phyloP scores from a whole-genome alignment of 2,797 vertebrate genomes.

The Hyperoplus immaculatus region DNA sequence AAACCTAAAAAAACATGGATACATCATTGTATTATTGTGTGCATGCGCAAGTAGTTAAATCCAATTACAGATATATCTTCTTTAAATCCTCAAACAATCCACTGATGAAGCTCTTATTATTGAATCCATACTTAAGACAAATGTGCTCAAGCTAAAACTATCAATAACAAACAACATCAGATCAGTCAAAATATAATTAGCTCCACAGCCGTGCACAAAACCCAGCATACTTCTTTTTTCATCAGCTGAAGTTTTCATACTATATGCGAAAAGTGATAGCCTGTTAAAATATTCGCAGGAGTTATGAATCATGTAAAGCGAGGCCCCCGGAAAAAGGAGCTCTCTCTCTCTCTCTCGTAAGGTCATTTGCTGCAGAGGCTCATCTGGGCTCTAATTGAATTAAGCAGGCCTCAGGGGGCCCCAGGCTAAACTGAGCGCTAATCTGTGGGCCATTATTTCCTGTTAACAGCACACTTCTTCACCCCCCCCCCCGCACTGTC shows the following conservation, averaged over 20 bases:
- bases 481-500: constrained; percentile 61
- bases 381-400: constrained; percentile 90
- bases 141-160: constrained; percentile 5
- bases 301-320: constrained; percentile 85
- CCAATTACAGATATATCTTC: constrained; percentile 10
- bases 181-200: constrained; percentile 19
- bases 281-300: constrained; percentile 82
- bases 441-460: constrained; percentile 88
- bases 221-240: constrained; percentile 17
- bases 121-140: constrained; percentile 10
- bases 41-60: constrained; percentile 20
- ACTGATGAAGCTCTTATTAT: constrained; percentile 8
- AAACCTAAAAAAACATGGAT: constrained; percentile 8
- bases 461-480: constrained; percentile 81
- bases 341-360: constrained; percentile 79
- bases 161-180: constrained; percentile 25
- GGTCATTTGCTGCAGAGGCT: constrained; percentile 86
- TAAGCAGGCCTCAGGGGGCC: constrained; percentile 86
- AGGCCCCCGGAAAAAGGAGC: constrained; percentile 78
- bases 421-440: constrained; percentile 86
- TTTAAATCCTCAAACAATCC: not conserved
- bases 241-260: constrained; percentile 69
- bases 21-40: constrained; percentile 17
- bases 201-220: constrained; percentile 45
- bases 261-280: constrained; percentile 80